phyloP scores from a whole-genome alignment of 2,113 vertebrate genomes.

The Canis aureus region DNA sequence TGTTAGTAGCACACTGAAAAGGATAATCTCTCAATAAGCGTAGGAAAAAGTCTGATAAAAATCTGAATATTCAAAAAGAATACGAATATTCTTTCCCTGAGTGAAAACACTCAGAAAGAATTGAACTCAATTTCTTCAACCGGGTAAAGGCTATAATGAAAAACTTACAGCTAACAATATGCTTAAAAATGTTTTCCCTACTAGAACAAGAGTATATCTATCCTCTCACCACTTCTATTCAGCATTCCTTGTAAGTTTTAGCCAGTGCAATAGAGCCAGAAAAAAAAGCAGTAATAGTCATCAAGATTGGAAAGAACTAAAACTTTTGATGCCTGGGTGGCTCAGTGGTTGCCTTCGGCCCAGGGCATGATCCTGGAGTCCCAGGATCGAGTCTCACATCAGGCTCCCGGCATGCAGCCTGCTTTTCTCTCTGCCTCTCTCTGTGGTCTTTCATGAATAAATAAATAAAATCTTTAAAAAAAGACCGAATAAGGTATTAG shows the following conservation, averaged over 20 bases:
- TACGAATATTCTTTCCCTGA: background rate
- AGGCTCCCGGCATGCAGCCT: too few relatives aligned
- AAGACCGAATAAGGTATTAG: background rate
- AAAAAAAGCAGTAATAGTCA: background rate
- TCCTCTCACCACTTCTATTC: background rate
- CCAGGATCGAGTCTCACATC: too few relatives aligned
- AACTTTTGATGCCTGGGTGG: too few relatives aligned
- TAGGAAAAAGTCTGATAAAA: background rate
- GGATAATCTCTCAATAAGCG: background rate
- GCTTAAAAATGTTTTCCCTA: background rate
- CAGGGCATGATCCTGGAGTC: too few relatives aligned
- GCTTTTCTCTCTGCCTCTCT: too few relatives aligned
- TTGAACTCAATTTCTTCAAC: background rate
- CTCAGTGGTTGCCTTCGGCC: too few relatives aligned
- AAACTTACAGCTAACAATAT: background rate
- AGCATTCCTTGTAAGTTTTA: background rate
- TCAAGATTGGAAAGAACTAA: background rate
- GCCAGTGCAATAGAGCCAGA: background rate
- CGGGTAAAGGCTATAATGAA: background rate
- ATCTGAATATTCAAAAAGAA: background rate
- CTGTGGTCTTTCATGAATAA: too few relatives aligned
- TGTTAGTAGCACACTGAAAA: background rate
- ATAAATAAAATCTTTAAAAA: too few relatives aligned
- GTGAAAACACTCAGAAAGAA: background rate
- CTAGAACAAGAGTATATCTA: background rate